Base-by-base conservation (phyloP, 2,113 vertebrate genomes). In the Xenopus borealis region DNA sequence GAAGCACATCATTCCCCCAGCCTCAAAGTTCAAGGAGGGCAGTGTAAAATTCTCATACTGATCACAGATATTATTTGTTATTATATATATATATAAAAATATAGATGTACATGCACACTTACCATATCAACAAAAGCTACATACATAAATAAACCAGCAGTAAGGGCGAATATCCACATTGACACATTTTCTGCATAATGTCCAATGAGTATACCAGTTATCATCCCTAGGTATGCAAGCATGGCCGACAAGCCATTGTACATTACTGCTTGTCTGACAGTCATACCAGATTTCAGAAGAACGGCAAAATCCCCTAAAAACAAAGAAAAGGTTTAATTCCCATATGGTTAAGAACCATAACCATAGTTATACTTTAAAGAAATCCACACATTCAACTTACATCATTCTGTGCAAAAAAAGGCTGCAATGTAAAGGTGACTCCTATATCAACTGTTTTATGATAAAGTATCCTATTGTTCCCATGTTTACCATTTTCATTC, bases 51-150 rank as follows among this genome's bases (percentile, higher is more conserved):
- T 14, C 53, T 57, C 12, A 16, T 57, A 57, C 23, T 8, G 10
- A 3, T 57, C 12, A 57, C 2, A 57, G 12, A 9, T 11, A 47
- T 13, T 11, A 47, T 47, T 11, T n/a, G n/a, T n/a, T n/a, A n/a
- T n/a, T n/a, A n/a, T n/a, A n/a, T n/a, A n/a, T n/a, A n/a, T n/a
- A n/a, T n/a, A n/a, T n/a, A 12, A 6, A 46, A 46, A 46, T 46
- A 46, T 7, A 12, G 12, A 46, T 46, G 6, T 7, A 46, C n/a
- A n/a, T n/a, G n/a, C 23, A 27, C 80, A 92, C 97, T 92, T 88
- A 99, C 97, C 97, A 99, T 98, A 86, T 99, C 97, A 81, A 99
- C 97, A 79, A 99, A 93, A 8, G 97, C 95, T 68, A 99, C 95
- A 1, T 99, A 99, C 94, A 99, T 90, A 89, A 99, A 99, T 78